phyloP scores from a whole-genome alignment of 2,797 vertebrate species.

The Rhynchotus rufescens region DNA sequence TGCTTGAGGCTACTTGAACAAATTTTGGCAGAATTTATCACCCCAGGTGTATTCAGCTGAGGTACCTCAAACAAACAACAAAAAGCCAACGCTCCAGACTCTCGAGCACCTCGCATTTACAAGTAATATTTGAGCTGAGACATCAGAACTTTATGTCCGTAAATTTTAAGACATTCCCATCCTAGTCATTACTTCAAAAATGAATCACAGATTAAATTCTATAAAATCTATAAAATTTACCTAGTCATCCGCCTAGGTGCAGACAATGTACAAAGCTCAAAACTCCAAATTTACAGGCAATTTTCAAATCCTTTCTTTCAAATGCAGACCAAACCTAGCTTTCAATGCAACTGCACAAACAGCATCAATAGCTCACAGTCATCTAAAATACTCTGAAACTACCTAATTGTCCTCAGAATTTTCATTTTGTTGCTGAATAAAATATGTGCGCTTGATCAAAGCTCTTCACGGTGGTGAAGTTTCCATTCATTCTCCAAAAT shows the following conservation, averaged over 20 bases:
- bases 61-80: not conserved
- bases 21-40: not conserved
- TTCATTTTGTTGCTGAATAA: not conserved
- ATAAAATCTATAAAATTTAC: not conserved
- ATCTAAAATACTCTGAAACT: not conserved
- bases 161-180: not conserved
- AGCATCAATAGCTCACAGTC: not conserved
- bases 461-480: not conserved
- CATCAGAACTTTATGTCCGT: not conserved
- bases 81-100: not conserved
- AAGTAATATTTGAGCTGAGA: not conserved
- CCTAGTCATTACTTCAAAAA: not conserved
- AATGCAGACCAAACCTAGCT: not conserved
- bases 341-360: not conserved
- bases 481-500: not conserved
- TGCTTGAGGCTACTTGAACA: not conserved
- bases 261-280: not conserved
- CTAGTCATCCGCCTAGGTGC: not conserved
- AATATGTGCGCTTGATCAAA: not conserved
- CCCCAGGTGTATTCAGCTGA: not conserved
- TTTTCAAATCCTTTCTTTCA: not conserved
- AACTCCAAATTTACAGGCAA: not conserved
- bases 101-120: not conserved
- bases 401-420: not conserved
- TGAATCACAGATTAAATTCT: not conserved